A percentile compares a stretch with the other conserved stretches of the same genome.
Evolutionary conservation across 1,140 invertebrate species (phyloP).

Genomic region (Sycobia sp.): DNA sequence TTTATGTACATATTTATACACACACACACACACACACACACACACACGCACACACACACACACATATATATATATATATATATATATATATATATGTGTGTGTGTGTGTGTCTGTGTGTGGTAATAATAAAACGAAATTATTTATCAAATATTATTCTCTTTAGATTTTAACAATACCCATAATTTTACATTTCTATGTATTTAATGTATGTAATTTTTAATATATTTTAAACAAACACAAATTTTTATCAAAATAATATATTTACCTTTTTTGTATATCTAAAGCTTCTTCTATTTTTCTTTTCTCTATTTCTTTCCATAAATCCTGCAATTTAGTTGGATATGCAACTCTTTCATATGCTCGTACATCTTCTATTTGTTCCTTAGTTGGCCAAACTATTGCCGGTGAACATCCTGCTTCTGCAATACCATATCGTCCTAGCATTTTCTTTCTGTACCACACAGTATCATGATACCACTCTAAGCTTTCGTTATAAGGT

Average conservation of each 20-base stretch:
- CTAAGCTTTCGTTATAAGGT: conserved; percentile 61
- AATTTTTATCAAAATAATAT: not conserved
- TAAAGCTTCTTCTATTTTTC: conserved; percentile 50
- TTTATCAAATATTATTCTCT: not conserved
- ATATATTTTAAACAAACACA: not conserved
- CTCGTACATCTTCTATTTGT: conserved; percentile 64
- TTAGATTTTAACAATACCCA: not conserved
- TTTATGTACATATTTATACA: too few species aligned
- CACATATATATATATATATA: too few species aligned
- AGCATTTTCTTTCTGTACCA: conserved; percentile 66
- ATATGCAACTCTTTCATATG: conserved; percentile 68
- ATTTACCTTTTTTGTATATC: conserved; percentile 48
- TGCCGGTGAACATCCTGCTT: conserved; percentile 58
- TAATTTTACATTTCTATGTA: not conserved
- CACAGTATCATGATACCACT: conserved; percentile 63
- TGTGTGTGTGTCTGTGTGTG: too few species aligned
- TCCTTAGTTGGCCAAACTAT: conserved; percentile 66
- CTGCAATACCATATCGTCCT: conserved; percentile 65
- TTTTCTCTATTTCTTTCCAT: conserved; percentile 58
- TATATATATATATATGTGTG: too few species aligned
- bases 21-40: too few species aligned
- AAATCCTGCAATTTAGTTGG: conserved; percentile 67
- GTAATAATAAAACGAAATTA: not conserved
- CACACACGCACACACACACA: too few species aligned
- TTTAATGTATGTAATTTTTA: not conserved